Base-by-base conservation (phyloP, 2,113 vertebrate species). In the Lota lota region DNA sequence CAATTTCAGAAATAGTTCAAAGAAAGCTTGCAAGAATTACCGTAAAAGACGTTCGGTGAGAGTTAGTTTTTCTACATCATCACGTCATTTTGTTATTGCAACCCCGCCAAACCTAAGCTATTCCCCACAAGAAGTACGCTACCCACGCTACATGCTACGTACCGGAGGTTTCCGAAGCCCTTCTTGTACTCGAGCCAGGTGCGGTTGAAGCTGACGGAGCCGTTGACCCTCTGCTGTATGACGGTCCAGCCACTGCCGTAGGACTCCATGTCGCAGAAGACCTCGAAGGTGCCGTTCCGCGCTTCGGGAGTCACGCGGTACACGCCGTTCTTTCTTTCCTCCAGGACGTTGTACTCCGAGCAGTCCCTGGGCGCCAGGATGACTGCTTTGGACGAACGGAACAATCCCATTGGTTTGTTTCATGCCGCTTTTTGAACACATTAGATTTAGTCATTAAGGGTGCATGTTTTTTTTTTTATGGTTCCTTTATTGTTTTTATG, bases 191-290 rank as follows among this genome's bases (percentile, higher is more conserved):
- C 96, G 0, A 83, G 65, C 97, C 97, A 99, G 22, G 88, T 94
- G 70, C 94, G 94, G 87, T 95, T 98, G 85, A 99, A 99, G 83
- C 88, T 93, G 58, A 93, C 91, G 18, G 93, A 96, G 12, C 96
- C 97, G 18, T 99, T 90, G 0, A 94, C 90, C 40, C 97, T 93
- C 12, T 85, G 86, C 63, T 99, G 97, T 59, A 99, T 82, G 53
- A 98, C 88, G 0, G 96, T 99, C 97, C 97, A 99, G 22, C 97
- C 96, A 0, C 96, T 95, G 24, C 94, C 95, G 0, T 83, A 91
- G 1, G 94, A 92, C 85, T 96, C 93, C 97, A 99, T 98, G 73
- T 99, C 95, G 66, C 97, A 99, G 77, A 86, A 94, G 5, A 95
- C 97, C 28, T 94, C 90, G 61, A 98, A 97, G 72, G 93, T 95